Evolutionary conservation across 1,140 invertebrate species (phyloP).

Genomic region (Drosophila paulistorum): DNA sequence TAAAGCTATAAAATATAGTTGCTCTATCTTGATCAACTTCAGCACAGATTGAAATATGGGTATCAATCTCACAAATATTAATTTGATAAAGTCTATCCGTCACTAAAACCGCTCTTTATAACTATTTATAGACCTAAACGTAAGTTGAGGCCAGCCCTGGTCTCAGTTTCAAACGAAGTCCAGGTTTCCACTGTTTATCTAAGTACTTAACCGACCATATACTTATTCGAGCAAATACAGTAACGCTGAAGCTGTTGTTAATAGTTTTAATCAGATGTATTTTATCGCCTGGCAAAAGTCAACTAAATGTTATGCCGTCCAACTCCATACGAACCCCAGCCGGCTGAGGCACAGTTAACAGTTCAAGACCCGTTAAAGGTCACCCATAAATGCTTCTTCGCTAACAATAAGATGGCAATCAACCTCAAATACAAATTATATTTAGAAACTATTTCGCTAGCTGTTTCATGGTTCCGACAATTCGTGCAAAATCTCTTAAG

Average conservation of each 20-base stretch:
- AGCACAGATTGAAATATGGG: too few species aligned
- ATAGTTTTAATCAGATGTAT: conserved; percentile 43
- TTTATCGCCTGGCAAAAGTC: conserved; percentile 37
- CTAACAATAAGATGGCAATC: conserved; percentile 32
- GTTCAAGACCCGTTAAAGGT: conserved; percentile 24
- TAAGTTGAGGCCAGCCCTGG: conserved; percentile 43
- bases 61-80: too few species aligned
- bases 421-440: conserved; percentile 68
- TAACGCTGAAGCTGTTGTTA: conserved; percentile 22
- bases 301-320: background rate
- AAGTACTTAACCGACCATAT: conserved; percentile 39
- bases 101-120: too few species aligned
- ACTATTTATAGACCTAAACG: conserved; percentile 43
- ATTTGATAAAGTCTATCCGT: too few species aligned
- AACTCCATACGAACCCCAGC: background rate
- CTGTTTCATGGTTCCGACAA: conserved; percentile 60
- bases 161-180: background rate
- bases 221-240: conserved; percentile 17
- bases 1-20: background rate
- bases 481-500: conserved; percentile 15
- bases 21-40: too few species aligned
- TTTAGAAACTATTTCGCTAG: conserved; percentile 62
- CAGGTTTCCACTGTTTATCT: background rate
- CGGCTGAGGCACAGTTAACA: conserved; percentile 15
- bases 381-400: conserved; percentile 39